Conservation (phyloP, 2,888 invertebrate species). For the Pherbina coryleti region DNA sequence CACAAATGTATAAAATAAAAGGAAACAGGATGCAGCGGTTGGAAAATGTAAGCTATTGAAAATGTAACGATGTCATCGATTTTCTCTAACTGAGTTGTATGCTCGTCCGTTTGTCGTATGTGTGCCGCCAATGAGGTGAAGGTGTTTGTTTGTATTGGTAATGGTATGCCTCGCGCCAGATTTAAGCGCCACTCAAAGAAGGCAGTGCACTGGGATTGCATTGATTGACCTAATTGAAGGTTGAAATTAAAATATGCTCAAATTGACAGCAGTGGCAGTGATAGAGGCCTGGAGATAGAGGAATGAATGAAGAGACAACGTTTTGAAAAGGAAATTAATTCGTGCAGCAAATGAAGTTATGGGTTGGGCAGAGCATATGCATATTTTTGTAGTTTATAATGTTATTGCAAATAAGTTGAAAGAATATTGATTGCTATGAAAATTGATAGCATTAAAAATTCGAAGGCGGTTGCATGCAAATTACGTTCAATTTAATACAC, state of each 20-base stretch:
- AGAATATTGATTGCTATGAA: too few relatives aligned
- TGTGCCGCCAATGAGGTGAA: too few relatives aligned
- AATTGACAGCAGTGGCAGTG: background rate
- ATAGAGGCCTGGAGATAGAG: background rate
- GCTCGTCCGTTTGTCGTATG: too few relatives aligned
- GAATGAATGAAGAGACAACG: background rate
- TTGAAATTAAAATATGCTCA: background rate
- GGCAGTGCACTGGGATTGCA: background rate
- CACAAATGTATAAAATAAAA: too few relatives aligned
- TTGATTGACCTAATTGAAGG: slow-evolving; percentile 16
- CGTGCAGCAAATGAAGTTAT: background rate
- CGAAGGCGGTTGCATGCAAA: too few relatives aligned
- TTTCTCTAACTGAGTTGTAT: background rate
- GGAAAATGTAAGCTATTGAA: background rate
- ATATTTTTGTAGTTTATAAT: too few relatives aligned
- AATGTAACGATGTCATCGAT: slow-evolving; percentile 2
- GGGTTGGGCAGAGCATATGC: too few relatives aligned
- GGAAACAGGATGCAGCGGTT: too few relatives aligned
- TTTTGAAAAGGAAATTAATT: background rate
- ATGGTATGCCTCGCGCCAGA: background rate
- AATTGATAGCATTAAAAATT: too few relatives aligned
- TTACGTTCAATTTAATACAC: too few relatives aligned
- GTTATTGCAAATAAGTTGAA: too few relatives aligned
- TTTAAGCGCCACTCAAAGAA: background rate
- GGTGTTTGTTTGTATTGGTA: background rate